Evolutionary conservation across 2,113 vertebrate species (phyloP), one percentile per base, ranked within the genome.

Genomic region (Conger conger): DNA sequence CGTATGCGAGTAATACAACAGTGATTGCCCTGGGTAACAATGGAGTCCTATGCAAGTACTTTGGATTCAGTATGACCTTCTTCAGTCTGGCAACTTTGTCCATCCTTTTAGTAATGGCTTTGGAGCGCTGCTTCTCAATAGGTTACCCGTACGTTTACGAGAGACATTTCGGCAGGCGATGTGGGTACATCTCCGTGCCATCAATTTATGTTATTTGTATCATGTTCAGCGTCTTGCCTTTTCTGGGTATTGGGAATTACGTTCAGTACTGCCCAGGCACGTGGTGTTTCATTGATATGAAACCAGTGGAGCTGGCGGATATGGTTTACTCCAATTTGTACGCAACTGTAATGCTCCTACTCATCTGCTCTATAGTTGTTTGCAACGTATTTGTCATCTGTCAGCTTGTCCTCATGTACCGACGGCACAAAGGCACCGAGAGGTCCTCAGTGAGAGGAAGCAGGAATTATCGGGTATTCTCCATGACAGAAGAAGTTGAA

Each of bases 201-300:
- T 42, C 90, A 3, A 88, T 93, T 40, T 96, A 96, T 85, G 80
- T 88, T 86, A 82, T 94, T 50, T 91, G 93, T 0, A 85, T 92
- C 0, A 2, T 93, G 63, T 93, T 97, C 80, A 96, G 96, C 92
- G 89, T 93, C 1, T 38, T 92, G 86, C 96, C 96, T 0, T 88
- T 96, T 82, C 0, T 95, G 85, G 91, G 87, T 37, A 91, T 93
- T 0, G 92, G 95, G 0, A 33, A 36, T 1, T 96, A 94, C 53
- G 89, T 89, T 0, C 95, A 96, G 89, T 96, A 97, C 83, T 94
- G 92, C 83, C 97, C 97, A 0, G 96, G 97, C 11, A 96, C 96
- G 0, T 97, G 96, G 96, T 97, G 97, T 92, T 97, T 97, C 92
- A 91, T 97, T 84, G 85, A 91, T 38, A 93, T 95, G 94, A 27